phyloP scores from a whole-genome alignment of 2,888 invertebrate species.

The Hedychridium roseum region DNA sequence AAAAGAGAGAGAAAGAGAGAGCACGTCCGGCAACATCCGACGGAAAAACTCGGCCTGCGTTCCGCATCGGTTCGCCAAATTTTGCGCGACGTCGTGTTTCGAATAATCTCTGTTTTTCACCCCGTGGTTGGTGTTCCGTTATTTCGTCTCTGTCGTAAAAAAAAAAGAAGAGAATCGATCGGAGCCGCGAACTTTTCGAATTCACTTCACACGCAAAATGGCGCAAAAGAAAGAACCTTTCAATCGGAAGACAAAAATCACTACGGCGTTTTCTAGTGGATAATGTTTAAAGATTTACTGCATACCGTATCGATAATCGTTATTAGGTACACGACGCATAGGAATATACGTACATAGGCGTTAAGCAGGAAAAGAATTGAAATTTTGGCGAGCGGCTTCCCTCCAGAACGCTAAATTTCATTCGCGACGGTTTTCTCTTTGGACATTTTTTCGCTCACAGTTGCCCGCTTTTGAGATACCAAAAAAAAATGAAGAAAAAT shows the following conservation, averaged over 20 bases:
- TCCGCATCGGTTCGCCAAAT: conserved; percentile 19
- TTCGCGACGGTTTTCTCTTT: conserved; percentile 25
- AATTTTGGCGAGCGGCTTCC: conserved; percentile 47
- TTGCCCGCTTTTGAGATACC: not conserved
- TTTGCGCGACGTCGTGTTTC: conserved; percentile 29
- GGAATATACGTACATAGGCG: conserved; percentile 56
- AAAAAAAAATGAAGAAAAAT: not conserved
- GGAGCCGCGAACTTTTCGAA: conserved; percentile 22
- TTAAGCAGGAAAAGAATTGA: conserved; percentile 50
- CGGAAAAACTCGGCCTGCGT: conserved; percentile 3
- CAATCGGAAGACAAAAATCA: conserved; percentile 36
- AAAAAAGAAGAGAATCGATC: conserved; percentile 11
- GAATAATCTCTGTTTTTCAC: conserved; percentile 16
- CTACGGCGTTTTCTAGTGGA: conserved; percentile 59
- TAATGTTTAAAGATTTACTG: conserved; percentile 61
- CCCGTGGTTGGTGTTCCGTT: conserved; percentile 11
- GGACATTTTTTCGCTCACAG: conserved; percentile 1
- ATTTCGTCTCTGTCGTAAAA: not conserved
- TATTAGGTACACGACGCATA: conserved; percentile 61
- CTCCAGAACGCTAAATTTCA: conserved; percentile 58
- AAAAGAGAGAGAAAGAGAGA: conserved; percentile 9
- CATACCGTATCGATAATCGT: conserved; percentile 62
- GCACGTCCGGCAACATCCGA: conserved; percentile 2
- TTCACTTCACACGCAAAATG: conserved; percentile 37
- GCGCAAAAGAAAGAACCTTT: conserved; percentile 49